Conservation (phyloP, 2,797 vertebrate genomes). For the Poliocrania exsul region DNA sequence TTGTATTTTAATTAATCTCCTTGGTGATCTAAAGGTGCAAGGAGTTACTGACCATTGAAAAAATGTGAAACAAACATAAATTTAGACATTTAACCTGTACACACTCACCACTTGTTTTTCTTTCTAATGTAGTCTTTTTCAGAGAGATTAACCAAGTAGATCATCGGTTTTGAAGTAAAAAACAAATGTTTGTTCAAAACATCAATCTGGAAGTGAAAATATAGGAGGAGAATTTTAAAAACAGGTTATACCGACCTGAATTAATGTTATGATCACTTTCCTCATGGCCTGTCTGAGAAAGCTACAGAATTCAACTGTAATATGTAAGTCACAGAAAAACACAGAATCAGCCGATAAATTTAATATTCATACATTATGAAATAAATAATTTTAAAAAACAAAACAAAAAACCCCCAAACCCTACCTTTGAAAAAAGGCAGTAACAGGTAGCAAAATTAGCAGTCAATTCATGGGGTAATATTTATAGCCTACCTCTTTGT, state of each 20-base stretch:
- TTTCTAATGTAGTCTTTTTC: slow-evolving; percentile 99
- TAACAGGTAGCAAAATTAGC: slow-evolving; percentile 59
- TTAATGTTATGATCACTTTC: slow-evolving; percentile 3
- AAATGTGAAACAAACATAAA: background rate
- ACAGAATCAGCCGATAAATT: background rate
- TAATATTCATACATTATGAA: background rate
- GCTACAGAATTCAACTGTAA: slow-evolving; percentile 9
- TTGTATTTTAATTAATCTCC: background rate
- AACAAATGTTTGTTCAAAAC: slow-evolving; percentile 98
- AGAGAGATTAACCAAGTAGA: slow-evolving; percentile 98
- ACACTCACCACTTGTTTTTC: slow-evolving; percentile 97
- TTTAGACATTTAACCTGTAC: background rate
- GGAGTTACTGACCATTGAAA: background rate
- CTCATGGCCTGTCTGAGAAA: background rate
- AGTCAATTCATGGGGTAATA: slow-evolving; percentile 53
- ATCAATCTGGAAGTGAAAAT: slow-evolving; percentile 85
- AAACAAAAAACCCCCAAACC: no score
- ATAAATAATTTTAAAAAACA: background rate
- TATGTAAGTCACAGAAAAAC: background rate
- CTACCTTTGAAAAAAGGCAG: background rate
- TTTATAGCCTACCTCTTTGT: slow-evolving; percentile 92
- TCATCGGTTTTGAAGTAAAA: slow-evolving; percentile 99
- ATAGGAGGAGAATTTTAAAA: slow-evolving; percentile 27
- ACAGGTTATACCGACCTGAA: background rate
- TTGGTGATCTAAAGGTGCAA: background rate